Evolutionary conservation across 2,888 invertebrate genomes (phyloP).

Genomic region (Aspidapion aeneum): DNA sequence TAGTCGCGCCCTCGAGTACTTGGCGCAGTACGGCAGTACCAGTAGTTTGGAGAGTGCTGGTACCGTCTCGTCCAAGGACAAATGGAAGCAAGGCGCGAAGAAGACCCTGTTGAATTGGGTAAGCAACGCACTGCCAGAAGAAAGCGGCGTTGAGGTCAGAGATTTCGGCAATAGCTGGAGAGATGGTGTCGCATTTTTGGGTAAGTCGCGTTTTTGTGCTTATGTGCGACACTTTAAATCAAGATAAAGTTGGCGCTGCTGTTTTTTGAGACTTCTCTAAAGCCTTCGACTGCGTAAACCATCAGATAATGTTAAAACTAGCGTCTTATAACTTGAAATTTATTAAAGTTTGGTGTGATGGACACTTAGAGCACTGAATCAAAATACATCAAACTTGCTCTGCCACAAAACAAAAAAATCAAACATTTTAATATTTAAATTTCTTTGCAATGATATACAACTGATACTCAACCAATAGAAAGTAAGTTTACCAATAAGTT

Average conservation of each 20-base stretch:
- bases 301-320: neutral
- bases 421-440: neutral
- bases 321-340: neutral
- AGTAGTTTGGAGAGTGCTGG: constrained; percentile 82
- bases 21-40: constrained; percentile 77
- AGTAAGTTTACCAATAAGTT: neutral
- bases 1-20: constrained; percentile 81
- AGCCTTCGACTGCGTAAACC: neutral
- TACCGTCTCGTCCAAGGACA: constrained; percentile 65
- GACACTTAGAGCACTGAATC: too few relatives aligned
- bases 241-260: neutral
- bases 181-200: constrained; percentile 86
- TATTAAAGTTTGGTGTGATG: neutral
- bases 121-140: constrained; percentile 85
- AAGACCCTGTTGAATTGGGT: constrained; percentile 94
- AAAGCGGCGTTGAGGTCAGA: constrained; percentile 81
- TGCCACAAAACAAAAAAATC: neutral
- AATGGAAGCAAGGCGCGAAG: constrained; percentile 86
- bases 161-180: constrained; percentile 97
- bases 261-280: neutral
- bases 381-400: neutral
- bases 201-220: too few relatives aligned
- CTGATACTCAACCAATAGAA: neutral
- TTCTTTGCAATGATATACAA: neutral
- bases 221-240: too few relatives aligned